These are phyloP conservation scores for Pristionchus exspectatus DNA, from an alignment of 2,888 invertebrate species.

Conservation along the genomic window DNA sequence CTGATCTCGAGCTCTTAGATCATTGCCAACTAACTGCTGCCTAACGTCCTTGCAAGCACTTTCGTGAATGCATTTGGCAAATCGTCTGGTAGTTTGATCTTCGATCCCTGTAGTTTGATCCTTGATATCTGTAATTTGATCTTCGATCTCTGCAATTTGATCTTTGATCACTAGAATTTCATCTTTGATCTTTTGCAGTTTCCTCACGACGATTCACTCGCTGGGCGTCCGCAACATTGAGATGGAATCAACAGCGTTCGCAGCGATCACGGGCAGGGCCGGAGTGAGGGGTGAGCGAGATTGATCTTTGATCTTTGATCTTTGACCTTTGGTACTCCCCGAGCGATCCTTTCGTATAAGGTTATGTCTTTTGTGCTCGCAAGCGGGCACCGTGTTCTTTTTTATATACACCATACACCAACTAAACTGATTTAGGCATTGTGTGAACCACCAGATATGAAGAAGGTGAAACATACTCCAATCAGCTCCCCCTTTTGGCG, in stretches of 20 bases:
- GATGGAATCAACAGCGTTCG: conserved; percentile 92
- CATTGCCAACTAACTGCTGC: no score
- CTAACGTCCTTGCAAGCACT: neutral
- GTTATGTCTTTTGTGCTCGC: no score
- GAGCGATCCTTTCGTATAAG: no score
- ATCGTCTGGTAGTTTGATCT: neutral
- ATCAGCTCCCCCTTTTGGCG: no score
- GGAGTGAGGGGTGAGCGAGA: conserved; percentile 62
- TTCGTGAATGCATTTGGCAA: neutral
- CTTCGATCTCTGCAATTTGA: neutral
- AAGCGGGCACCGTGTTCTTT: no score
- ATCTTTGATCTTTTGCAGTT: conserved; percentile 82
- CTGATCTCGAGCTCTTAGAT: neutral
- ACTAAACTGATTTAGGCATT: no score
- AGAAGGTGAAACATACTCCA: no score
- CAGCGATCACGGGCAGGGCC: conserved; percentile 93
- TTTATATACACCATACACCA: no score
- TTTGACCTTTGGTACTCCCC: neutral
- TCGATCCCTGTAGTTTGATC: neutral
- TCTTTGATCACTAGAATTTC: neutral
- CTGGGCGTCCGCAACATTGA: conserved; percentile 94
- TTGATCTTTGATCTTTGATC: neutral
- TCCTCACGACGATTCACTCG: conserved; percentile 85
- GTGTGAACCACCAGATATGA: no score
- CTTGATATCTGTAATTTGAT: neutral